These are phyloP conservation scores for Idaea dimidiata DNA, from an alignment of 2,888 invertebrate genomes.

Conservation along the genomic window DNA sequence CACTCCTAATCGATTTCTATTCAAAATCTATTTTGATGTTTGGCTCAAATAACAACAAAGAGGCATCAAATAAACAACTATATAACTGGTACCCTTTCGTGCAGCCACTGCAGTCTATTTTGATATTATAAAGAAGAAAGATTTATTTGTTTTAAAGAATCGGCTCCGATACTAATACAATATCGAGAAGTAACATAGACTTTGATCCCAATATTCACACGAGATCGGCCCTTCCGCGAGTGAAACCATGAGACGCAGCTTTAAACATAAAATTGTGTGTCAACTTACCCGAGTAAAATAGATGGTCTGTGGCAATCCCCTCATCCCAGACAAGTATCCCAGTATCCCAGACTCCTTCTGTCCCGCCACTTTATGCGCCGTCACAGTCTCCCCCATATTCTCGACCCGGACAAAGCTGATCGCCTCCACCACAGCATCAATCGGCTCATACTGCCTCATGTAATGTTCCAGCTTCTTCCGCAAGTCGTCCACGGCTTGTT, in stretches of 20 bases:
- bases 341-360: conserved; percentile 92
- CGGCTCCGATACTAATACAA: no score
- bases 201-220: no score
- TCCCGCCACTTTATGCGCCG: conserved; percentile 86
- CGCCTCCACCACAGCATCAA: conserved; percentile 82
- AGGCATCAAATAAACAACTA: no score
- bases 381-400: conserved; percentile 84
- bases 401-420: conserved; percentile 75
- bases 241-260: not conserved
- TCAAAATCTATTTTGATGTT: no score
- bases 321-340: conserved; percentile 93
- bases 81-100: no score
- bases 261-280: conserved; percentile 7
- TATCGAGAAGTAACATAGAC: no score
- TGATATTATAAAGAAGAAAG: no score
- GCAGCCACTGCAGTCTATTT: no score
- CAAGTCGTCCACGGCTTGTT: conserved; percentile 89
- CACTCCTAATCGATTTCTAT: no score
- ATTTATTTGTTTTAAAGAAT: no score
- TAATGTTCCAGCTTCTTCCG: conserved; percentile 92
- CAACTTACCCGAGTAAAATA: conserved; percentile 92
- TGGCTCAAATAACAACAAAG: no score
- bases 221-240: no score
- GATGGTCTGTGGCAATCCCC: conserved; percentile 90
- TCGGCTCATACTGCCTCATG: conserved; percentile 88